phyloP scores from a whole-genome alignment of 2,113 vertebrate genomes.

The Pelobates fuscus region DNA sequence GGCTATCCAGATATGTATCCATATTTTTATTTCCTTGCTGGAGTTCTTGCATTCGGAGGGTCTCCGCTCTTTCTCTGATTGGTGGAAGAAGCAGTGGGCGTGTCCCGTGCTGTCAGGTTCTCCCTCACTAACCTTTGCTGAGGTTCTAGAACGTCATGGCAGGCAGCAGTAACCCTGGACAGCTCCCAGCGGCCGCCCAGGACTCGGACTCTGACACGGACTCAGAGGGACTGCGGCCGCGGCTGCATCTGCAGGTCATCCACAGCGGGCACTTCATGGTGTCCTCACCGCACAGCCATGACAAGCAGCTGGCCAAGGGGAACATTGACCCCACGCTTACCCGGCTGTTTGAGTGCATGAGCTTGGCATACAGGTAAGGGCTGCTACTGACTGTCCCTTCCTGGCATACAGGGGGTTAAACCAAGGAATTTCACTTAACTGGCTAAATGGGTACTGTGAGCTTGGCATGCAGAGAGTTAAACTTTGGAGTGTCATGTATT shows the following conservation, averaged over 20 bases:
- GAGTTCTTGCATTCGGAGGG: background rate
- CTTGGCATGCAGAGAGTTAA: too few species aligned
- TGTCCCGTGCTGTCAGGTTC: background rate
- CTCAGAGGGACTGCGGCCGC: slow-evolving; percentile 65
- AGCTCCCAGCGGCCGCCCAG: slow-evolving; percentile 50
- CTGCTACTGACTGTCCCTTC: background rate
- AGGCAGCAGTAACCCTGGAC: slow-evolving; percentile 43
- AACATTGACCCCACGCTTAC: slow-evolving; percentile 93
- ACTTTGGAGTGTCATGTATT: too few species aligned
- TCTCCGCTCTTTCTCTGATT: background rate
- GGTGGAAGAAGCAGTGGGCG: background rate
- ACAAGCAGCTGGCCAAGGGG: slow-evolving; percentile 65
- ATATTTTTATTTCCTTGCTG: background rate
- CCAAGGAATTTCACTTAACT: too few species aligned
- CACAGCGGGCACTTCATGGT: slow-evolving; percentile 99
- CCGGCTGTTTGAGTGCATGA: slow-evolving; percentile 96
- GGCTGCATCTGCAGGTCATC: slow-evolving; percentile 81
- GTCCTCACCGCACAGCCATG: slow-evolving; percentile 90
- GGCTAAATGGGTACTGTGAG: too few species aligned
- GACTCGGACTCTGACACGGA: slow-evolving; percentile 79
- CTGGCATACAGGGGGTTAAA: background rate
- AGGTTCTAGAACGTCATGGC: slow-evolving; percentile 17
- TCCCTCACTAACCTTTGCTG: background rate
- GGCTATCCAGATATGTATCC: background rate
- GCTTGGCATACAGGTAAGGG: slow-evolving; percentile 93